Conservation (phyloP, 2,113 vertebrate species). For the Tetrao urogallus region DNA sequence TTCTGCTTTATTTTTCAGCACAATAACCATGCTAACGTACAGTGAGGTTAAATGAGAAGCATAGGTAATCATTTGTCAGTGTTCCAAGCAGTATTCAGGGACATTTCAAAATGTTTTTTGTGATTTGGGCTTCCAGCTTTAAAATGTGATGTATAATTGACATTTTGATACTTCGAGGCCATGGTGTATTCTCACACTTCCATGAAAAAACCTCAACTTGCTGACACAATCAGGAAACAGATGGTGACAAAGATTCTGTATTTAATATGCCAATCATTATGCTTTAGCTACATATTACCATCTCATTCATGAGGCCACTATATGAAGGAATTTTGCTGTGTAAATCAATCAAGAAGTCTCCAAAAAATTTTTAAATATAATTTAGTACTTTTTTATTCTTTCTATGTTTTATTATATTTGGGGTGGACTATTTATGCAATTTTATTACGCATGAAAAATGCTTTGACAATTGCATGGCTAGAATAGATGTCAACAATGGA, state of each 20-base stretch:
- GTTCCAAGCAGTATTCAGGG: constrained; percentile 74
- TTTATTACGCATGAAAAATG: constrained; percentile 47
- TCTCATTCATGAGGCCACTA: constrained; percentile 83
- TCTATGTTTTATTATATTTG: constrained; percentile 65
- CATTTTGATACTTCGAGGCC: constrained; percentile 86
- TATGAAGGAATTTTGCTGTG: constrained; percentile 81
- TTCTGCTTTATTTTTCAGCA: constrained; percentile 27
- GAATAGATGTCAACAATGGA: constrained; percentile 55
- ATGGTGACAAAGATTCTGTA: constrained; percentile 86
- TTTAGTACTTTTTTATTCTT: constrained; percentile 57
- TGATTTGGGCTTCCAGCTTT: constrained; percentile 82
- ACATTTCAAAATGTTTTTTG: constrained; percentile 79
- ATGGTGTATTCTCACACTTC: constrained; percentile 86
- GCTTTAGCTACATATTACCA: constrained; percentile 81
- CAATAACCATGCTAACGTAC: constrained; percentile 12
- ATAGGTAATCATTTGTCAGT: constrained; percentile 72
- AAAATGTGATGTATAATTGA: constrained; percentile 87
- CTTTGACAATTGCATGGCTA: constrained; percentile 52
- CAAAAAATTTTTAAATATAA: constrained; percentile 51
- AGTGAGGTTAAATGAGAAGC: constrained; percentile 53
- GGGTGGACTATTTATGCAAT: constrained; percentile 55
- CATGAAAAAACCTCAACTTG: constrained; percentile 78
- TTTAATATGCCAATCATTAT: constrained; percentile 86
- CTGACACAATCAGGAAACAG: constrained; percentile 88
- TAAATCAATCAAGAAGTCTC: constrained; percentile 74